These are phyloP conservation scores for Gasterosteus aculeatus DNA, from an alignment of 2,113 vertebrate species.

Conservation along the genomic window DNA sequence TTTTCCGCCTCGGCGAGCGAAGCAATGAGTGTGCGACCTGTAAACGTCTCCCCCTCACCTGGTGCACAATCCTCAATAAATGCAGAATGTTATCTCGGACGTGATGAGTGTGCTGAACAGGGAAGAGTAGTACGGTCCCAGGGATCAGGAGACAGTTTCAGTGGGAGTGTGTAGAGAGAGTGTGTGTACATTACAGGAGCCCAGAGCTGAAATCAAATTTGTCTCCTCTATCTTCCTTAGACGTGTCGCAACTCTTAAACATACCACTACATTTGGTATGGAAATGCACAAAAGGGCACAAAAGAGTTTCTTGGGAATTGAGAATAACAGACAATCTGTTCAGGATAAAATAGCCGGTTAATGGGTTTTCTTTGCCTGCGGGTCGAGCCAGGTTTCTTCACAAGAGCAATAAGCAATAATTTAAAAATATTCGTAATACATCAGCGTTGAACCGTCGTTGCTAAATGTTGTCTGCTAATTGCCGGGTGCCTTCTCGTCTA, in stretches of 20 bases:
- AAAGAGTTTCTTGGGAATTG: background rate
- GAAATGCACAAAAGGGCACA: background rate
- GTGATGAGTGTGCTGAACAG: constrained; percentile 16
- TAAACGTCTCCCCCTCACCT: background rate
- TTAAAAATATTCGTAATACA: constrained; percentile 8
- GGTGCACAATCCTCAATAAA: background rate
- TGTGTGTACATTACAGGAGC: constrained; percentile 20
- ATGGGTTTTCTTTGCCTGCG: constrained; percentile 42
- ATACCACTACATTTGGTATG: constrained; percentile 3
- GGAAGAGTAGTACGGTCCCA: constrained; percentile 20
- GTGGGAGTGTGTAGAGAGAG: background rate
- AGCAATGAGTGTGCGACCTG: background rate
- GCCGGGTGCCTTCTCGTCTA: background rate
- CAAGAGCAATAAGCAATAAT: constrained; percentile 16
- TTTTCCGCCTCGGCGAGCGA: background rate
- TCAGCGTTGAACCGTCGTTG: constrained; percentile 6
- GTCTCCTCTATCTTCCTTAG: constrained; percentile 1
- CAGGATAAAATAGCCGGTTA: constrained; percentile 38
- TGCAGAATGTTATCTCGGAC: constrained; percentile 20
- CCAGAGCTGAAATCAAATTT: constrained; percentile 26
- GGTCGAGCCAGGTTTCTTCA: constrained; percentile 20
- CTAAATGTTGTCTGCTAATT: constrained; percentile 30
- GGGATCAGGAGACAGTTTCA: constrained; percentile 22
- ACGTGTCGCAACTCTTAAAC: constrained; percentile 22
- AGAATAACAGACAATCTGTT: constrained; percentile 23